A percentile compares a stretch with the other conserved stretches of the same genome.
These are phyloP conservation scores for Spheniscus mendiculus DNA, from an alignment of 2,113 vertebrate species.

Conservation along the genomic window DNA sequence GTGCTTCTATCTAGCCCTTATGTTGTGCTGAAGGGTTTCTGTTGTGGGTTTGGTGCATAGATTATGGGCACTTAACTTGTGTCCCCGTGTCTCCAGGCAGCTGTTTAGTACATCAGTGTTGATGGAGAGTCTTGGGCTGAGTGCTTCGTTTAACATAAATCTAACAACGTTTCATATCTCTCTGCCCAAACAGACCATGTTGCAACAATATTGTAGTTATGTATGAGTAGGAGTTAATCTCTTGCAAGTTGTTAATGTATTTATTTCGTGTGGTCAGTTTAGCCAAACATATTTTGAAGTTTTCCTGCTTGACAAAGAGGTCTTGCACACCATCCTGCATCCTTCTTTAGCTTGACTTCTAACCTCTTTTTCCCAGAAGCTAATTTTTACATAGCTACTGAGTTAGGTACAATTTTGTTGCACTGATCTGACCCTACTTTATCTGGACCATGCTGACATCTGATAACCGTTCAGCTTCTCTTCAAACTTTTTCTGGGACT, in stretches of 20 bases:
- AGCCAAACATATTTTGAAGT: not conserved
- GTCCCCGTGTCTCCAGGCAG: not conserved
- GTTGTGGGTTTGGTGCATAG: not conserved
- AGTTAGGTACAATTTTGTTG: no score
- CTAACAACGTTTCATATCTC: not conserved
- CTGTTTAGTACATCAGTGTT: not conserved
- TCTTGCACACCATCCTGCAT: not conserved
- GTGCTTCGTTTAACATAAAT: not conserved
- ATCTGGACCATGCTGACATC: not conserved
- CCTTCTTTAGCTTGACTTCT: not conserved
- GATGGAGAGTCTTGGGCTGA: not conserved
- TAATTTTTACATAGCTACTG: not conserved
- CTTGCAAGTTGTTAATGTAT: not conserved
- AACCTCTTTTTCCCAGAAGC: not conserved
- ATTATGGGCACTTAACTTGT: not conserved
- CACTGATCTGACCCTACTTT: no score
- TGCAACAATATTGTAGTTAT: not conserved
- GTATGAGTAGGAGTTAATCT: not conserved
- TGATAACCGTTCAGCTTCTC: not conserved
- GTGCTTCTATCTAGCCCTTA: not conserved
- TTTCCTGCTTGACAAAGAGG: not conserved
- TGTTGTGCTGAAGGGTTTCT: not conserved
- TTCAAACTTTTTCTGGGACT: not conserved
- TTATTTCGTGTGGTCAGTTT: not conserved
- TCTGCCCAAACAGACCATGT: not conserved